Base-by-base conservation (phyloP, 1,140 invertebrate species). In the Cherax destructor region DNA sequence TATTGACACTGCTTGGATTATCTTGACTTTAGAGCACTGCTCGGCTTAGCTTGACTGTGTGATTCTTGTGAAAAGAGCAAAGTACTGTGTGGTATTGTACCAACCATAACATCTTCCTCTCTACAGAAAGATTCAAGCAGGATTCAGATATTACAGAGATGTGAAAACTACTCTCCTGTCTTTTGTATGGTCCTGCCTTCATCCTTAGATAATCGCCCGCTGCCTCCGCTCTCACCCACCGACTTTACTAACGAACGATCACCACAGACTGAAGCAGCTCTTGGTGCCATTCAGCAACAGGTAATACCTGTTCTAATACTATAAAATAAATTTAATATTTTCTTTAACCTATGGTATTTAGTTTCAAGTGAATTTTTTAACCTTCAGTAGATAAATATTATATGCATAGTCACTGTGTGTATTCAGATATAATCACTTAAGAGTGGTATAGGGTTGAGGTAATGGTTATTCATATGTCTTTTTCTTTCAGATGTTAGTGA, bases 121-220 rank as follows among this genome's bases (percentile, higher is more conserved):
- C 56, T 56, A n/a, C 83, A 91, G 89, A 91, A 52, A 30, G 89
- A 91, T 85, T 56, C 59, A 56, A 86, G 77, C 59, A 91, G 86
- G 77, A 91, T 91, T 56, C 81, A 86, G 83, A 85, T 91, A 59
- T 56, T 91, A n/a, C 89, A 91, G 76, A 61, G 83, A 79, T 79
- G 89, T 69, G 89, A 91, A 21, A 83, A 83, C 4, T 91, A 91
- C 83, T 91, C 89, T 30, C 89, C 89, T 9, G 83, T 86, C n/a
- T 91, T 91, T 78, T 56, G 77, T 69, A 77, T 91, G 83, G 89
- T 91, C 24, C 83, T 91, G 6, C 89, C 89, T n/a, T 52, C 89
- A 18, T 65, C 89, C 56, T 50, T 91, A 65, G 89, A 91, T 78
- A 91, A 85, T 80, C 89, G 83, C 30, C 83, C 89, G 2, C 72